A percentile compares a stretch with the other conserved stretches of the same genome.
phyloP scores from a whole-genome alignment of 2,797 vertebrate species.

The Alfaro cultratus region DNA sequence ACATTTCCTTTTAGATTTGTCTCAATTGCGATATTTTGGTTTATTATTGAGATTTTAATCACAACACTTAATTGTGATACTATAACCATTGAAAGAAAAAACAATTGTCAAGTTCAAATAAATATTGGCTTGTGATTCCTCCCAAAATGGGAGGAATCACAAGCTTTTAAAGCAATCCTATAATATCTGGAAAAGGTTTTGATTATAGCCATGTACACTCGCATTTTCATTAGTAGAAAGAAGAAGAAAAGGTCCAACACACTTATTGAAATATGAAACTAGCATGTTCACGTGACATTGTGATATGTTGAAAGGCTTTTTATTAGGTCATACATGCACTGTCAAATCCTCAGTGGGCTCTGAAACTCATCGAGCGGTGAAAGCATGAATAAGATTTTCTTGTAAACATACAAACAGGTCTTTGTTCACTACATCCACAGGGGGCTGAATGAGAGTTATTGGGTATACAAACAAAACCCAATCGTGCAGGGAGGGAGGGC shows the following conservation, averaged over 20 bases:
- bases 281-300: background rate
- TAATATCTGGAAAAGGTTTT: background rate
- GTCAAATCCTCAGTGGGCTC: constrained; percentile 5
- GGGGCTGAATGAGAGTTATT: constrained; percentile 32
- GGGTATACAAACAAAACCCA: constrained; percentile 54
- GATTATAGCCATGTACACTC: background rate
- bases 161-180: background rate
- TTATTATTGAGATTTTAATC: background rate
- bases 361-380: constrained; percentile 6
- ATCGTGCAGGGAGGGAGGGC: constrained; percentile 39
- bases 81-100: too few relatives aligned
- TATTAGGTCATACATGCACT: background rate
- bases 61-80: too few relatives aligned
- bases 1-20: background rate
- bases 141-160: background rate
- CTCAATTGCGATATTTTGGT: background rate
- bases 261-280: background rate
- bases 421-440: constrained; percentile 24
- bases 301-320: constrained; percentile 12
- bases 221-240: background rate
- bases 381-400: constrained; percentile 30
- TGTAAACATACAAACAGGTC: constrained; percentile 15
- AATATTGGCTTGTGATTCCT: background rate
- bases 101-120: background rate
- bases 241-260: background rate